Base-by-base conservation (phyloP, 2,113 vertebrate species). In the Terrapene triunguis region DNA sequence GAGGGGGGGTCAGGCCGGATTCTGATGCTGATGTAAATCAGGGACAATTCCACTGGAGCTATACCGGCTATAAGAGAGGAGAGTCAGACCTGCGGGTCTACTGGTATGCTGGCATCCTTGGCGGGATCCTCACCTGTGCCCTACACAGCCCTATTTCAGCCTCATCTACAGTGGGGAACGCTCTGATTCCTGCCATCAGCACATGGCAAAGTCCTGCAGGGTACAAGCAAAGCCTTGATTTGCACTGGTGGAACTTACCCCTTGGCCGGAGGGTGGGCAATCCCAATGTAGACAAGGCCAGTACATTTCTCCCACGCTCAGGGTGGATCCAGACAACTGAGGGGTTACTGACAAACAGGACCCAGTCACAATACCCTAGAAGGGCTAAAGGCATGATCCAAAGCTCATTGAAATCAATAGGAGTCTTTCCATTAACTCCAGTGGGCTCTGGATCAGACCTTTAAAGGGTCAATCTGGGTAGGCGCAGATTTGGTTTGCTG, bases 351-450 rank as follows among this genome's bases (percentile, higher is more conserved):
- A 42, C 42, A 47, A 16, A 78, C 38, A 21, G 74, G 42, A 78
- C 24, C 42, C 65, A 78, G 24, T 47, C 22, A 29, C 4, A 8
- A 29, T 27, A 44, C 80, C 47, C 59, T 16, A n/a, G 53, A 74
- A 78, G 19, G 51, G 65, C 80, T 84, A 54, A 25, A n/a, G 81
- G 8, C 53, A 54, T 76, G 81, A 27, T 50, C 42, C 57, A 59
- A 87, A 89, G 55, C 51, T 29, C 0, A 24, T 4, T 10, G 3
- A 0, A 48, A 44, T 81, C 35, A 85, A 35, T 13, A 19, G 50
- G 10, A 6, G 19, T n/a, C 32, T 51, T 47, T 14, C 10, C 50
- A 12, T 21, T 50, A 11, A 53, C 29, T 51, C 32, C 17, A n/a
- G 29, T 22, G 48, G 50, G 6, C 3, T 11, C 48, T 51, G 79